Conservation (phyloP, 2,888 invertebrate species). For the Ophion costatus region DNA sequence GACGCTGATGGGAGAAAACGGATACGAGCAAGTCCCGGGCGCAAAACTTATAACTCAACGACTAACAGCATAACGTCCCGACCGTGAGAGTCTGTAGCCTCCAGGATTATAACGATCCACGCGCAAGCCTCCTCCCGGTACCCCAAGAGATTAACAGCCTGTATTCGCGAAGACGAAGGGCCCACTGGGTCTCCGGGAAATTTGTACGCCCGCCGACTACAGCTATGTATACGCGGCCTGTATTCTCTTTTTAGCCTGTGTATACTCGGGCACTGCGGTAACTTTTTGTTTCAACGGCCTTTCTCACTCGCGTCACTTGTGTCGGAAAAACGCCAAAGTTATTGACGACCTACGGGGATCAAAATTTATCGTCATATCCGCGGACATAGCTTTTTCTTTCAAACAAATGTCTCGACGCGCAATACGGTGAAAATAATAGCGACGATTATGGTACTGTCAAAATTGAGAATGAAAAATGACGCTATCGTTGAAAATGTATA, state of each 20-base stretch:
- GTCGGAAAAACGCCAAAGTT: background rate
- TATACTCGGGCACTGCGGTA: conserved; percentile 23
- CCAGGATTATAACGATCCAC: conserved; percentile 37
- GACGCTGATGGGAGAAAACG: background rate
- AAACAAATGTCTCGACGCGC: background rate
- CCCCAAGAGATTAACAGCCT: conserved; percentile 29
- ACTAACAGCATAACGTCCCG: conserved; percentile 33
- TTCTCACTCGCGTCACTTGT: background rate
- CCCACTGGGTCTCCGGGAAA: conserved; percentile 53
- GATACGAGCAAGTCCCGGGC: background rate
- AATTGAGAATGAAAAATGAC: background rate
- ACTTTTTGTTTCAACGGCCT: conserved; percentile 43
- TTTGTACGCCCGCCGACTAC: conserved; percentile 33
- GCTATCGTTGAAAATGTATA: too few species aligned
- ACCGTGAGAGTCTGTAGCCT: conserved; percentile 25
- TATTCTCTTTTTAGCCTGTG: conserved; percentile 14
- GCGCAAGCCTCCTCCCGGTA: conserved; percentile 35
- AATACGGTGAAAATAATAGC: background rate
- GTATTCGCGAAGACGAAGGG: conserved; percentile 61
- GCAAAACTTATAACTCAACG: conserved; percentile 39
- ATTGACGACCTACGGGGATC: background rate
- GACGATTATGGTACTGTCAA: background rate
- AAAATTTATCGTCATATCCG: background rate
- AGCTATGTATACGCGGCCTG: conserved; percentile 1
- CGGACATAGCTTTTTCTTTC: background rate